Conservation (phyloP, 2,888 invertebrate species). For the Cataglyphis cursor region DNA sequence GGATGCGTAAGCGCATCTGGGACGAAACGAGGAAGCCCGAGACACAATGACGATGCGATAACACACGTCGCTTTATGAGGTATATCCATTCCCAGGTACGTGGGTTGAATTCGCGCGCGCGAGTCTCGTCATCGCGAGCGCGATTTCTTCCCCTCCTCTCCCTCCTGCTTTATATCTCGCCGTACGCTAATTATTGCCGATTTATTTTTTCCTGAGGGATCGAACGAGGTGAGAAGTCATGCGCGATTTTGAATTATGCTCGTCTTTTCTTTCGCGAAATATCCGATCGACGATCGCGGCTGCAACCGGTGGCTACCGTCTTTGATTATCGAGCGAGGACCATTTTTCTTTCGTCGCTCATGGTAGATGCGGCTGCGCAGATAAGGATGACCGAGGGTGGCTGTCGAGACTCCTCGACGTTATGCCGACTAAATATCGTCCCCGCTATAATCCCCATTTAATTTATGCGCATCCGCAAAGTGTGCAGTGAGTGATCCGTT, state of each 20-base stretch:
- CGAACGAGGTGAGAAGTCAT: not conserved
- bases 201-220: not conserved
- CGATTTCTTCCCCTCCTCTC: constrained; percentile 15
- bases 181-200: not conserved
- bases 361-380: constrained; percentile 75
- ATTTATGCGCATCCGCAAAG: constrained; percentile 52
- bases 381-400: constrained; percentile 81
- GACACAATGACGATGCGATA: constrained; percentile 75
- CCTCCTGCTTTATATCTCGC: not conserved
- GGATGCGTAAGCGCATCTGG: constrained; percentile 52
- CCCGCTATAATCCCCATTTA: constrained; percentile 61
- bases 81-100: constrained; percentile 66
- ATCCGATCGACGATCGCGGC: constrained; percentile 30
- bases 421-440: constrained; percentile 78
- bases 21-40: constrained; percentile 64
- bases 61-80: constrained; percentile 70
- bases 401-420: constrained; percentile 78
- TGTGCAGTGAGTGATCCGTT: constrained; percentile 40
- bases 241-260: constrained; percentile 30
- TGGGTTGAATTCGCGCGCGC: constrained; percentile 62
- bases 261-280: constrained; percentile 40
- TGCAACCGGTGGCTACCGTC: constrained; percentile 75
- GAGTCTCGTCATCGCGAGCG: constrained; percentile 54
- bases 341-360: constrained; percentile 77
- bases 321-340: constrained; percentile 77